Evolutionary conservation across 2,797 vertebrate genomes (phyloP), one percentile per base, ranked within the genome.

Genomic region (Microctenopoma steveboyesi): DNA sequence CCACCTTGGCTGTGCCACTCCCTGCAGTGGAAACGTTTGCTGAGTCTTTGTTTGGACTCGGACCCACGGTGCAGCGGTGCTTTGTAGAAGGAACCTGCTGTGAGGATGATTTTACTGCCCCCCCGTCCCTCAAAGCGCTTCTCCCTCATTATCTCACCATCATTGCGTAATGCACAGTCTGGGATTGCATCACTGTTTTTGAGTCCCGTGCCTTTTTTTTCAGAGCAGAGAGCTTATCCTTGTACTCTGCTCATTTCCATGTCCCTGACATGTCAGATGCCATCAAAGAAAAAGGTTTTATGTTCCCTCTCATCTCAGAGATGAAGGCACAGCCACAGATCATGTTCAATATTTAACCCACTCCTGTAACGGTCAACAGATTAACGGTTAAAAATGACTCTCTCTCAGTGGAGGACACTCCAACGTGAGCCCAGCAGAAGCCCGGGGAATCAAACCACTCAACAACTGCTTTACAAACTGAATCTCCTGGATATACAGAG

Each of bases 141-240:
- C 72, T 64, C 53, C 40, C 72, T 83, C 67, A 73, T 81, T 82
- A 80, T 82, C 76, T 76, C 72, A 16, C 51, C 66, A 10, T 47
- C 51, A 67, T 87, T 88, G 81, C 25, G 40, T 86, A 90, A 91
- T 42, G 45, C 50, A 51, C 84, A 80, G 87, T 88, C 82, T 85
- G 81, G 74, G 86, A 80, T 89, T 81, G 76, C 84, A 69, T 88
- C 86, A 78, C 73, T 65, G 76, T 84, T 35, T 87, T 82, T 70
- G 78, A 88, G 72, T 82, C 55, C 65, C 56, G 59, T 12, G 54
- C 72, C 69, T 76, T 76, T 87, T 35, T 33, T 35, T 85, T 82
- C 59, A 70, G 72, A 76, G 72, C 69, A 40, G 37, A 76, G 82
- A 88, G 82, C 82, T 91, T 88, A 88, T 86, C 79, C 76, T 69